A percentile compares a stretch with the other conserved stretches of the same genome.
Conservation (phyloP, 2,113 vertebrate species). For the Labeo catla region DNA sequence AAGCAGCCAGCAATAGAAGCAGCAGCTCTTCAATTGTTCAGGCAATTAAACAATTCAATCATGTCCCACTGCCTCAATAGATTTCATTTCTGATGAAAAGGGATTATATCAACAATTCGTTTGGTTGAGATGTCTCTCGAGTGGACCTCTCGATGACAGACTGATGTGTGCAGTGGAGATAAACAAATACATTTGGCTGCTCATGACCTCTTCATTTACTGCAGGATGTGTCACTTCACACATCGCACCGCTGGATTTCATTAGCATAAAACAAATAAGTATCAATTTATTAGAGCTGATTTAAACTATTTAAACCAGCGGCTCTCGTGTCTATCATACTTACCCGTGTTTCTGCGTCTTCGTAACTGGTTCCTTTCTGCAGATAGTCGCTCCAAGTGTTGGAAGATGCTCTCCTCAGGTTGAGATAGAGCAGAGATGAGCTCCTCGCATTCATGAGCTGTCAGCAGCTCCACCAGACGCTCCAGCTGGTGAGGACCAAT, state of each 20-base stretch:
- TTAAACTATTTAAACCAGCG: background rate
- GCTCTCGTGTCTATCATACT: background rate
- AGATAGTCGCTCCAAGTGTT: conserved; percentile 61
- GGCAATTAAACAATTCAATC: conserved; percentile 52
- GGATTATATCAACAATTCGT: conserved; percentile 33
- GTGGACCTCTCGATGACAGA: conserved; percentile 22
- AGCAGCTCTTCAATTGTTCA: conserved; percentile 41
- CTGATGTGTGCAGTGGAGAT: conserved; percentile 3
- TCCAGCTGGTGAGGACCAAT: conserved; percentile 68
- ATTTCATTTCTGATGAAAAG: conserved; percentile 9
- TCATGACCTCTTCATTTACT: conserved; percentile 18
- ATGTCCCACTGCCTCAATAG: conserved; percentile 31
- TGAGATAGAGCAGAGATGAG: conserved; percentile 67
- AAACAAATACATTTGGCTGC: conserved; percentile 31
- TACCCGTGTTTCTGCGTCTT: conserved; percentile 64
- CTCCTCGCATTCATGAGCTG: conserved; percentile 69
- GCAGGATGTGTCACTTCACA: background rate
- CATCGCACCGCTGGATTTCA: background rate
- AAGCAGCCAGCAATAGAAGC: conserved; percentile 35
- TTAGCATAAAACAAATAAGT: conserved; percentile 3
- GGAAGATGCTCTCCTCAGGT: conserved; percentile 67
- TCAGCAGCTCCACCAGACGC: conserved; percentile 73
- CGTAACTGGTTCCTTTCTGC: conserved; percentile 64
- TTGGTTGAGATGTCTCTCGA: conserved; percentile 25
- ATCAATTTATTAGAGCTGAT: background rate